Evolutionary conservation across 2,113 vertebrate species (phyloP), one percentile per base, ranked within the genome.

Genomic region (Pseudorhombus dupliciocellatus): DNA sequence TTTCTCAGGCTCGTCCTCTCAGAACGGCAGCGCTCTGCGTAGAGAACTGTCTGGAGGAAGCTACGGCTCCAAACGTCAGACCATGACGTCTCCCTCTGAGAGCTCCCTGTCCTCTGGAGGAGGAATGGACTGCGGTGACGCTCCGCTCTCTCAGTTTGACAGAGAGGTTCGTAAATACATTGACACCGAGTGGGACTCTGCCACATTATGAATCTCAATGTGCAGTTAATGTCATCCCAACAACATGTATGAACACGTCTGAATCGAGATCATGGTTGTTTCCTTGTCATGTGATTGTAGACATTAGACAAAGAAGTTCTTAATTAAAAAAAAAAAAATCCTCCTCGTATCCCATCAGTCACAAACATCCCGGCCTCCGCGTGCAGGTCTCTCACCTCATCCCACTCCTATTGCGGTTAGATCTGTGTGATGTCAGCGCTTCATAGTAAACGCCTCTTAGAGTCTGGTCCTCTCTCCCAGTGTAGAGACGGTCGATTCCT

Each of bases 91-190:
- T 0, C 98, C 97, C 0, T 98, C 97, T 0, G 97, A 99, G 66
- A 97, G 98, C 62, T 98, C 98, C 1, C 86, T 99, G 85, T 99
- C 97, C 16, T 99, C 97, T 0, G 97, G 97, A 2, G 97, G 97
- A 10, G 98, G 97, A 64, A 91, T 96, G 94, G 97, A 99, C 83
- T 95, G 96, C 6, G 96, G 94, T 0, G 97, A 98, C 10, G 94
- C 95, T 0, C 95, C 96, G 0, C 94, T 94, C 2, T 95, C 96
- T 46, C 97, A 97, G 92, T 98, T 95, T 0, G 98, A 99, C 50
- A 93, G 96, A 89, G 98, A 99, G 96, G 98, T 99, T 66, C 93
- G 92, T 90, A 3, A 18, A 22, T 12, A 4, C 25, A 5, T 3
- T 1, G 6, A 18, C 22, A 3, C 28, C 3, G 20, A 24, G 18